phyloP scores from a whole-genome alignment of 2,888 invertebrate species.

The Bugulina stolonifera region DNA sequence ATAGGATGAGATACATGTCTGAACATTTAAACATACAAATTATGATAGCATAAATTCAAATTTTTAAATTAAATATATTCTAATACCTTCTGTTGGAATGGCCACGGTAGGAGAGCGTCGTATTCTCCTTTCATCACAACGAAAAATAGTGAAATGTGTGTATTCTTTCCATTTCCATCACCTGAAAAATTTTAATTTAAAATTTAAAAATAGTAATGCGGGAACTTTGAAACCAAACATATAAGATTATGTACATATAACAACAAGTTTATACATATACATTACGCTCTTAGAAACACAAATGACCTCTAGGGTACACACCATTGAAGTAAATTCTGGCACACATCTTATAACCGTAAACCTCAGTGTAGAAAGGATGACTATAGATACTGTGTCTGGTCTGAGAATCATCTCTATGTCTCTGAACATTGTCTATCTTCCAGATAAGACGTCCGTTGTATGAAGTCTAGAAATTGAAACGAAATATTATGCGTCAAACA shows the following conservation, averaged over 20 bases:
- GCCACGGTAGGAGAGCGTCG: constrained; percentile 48
- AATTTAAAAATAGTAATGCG: too few relatives aligned
- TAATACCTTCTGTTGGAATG: constrained; percentile 41
- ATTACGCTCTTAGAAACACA: too few relatives aligned
- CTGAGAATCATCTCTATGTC: constrained; percentile 39
- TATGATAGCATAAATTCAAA: too few relatives aligned
- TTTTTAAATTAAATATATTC: too few relatives aligned
- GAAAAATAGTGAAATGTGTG: constrained; percentile 39
- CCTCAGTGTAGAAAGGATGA: constrained; percentile 46
- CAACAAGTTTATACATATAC: too few relatives aligned
- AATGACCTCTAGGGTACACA: constrained; percentile 32
- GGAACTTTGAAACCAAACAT: too few relatives aligned
- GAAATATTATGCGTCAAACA: background rate
- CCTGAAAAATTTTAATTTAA: too few relatives aligned
- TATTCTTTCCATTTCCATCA: constrained; percentile 2
- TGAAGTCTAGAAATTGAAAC: background rate
- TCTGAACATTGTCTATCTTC: constrained; percentile 43
- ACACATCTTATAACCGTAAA: constrained; percentile 49
- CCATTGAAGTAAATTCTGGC: constrained; percentile 48
- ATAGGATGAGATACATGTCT: too few relatives aligned
- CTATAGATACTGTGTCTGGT: constrained; percentile 36
- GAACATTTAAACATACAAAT: too few relatives aligned
- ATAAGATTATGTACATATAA: too few relatives aligned
- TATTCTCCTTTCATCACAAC: constrained; percentile 45
- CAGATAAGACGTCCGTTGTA: constrained; percentile 41